Evolutionary conservation across 1,140 invertebrate species (phyloP).

Genomic region (Pristionchus pacificus): DNA sequence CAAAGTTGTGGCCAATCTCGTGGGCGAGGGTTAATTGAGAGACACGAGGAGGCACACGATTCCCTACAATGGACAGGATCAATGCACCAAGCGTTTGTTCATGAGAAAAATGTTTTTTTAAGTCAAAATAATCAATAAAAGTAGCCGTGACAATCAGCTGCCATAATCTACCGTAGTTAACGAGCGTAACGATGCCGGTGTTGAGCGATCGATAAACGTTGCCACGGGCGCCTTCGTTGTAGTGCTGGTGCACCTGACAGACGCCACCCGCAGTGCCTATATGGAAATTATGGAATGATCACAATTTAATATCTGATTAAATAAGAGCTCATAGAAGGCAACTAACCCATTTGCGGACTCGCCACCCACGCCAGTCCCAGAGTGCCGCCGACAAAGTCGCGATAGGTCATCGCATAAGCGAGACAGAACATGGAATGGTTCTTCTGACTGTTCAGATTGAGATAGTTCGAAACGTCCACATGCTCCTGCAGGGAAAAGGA

Average conservation of each 20-base stretch:
- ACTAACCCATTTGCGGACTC: constrained; percentile 65
- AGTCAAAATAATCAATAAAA: no score
- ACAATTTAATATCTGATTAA: neutral
- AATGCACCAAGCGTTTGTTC: no score
- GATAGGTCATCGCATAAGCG: constrained; percentile 96
- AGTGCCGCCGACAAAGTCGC: constrained; percentile 92
- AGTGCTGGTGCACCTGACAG: constrained; percentile 94
- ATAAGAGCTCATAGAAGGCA: neutral
- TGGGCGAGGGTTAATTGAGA: constrained; percentile 95
- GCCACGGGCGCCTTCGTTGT: constrained; percentile 86
- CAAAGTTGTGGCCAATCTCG: constrained; percentile 99
- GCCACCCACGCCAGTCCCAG: constrained; percentile 97
- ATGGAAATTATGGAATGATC: constrained; percentile 13
- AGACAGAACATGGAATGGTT: constrained; percentile 97
- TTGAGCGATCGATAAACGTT: constrained; percentile 91
- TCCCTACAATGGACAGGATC: constrained; percentile 58
- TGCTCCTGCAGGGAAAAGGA: constrained; percentile 69
- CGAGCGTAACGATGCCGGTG: constrained; percentile 97
- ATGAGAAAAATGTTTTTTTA: no score
- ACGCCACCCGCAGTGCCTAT: constrained; percentile 91
- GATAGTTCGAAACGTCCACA: constrained; percentile 97
- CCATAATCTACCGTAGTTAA: constrained; percentile 94
- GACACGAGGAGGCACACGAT: constrained; percentile 87
- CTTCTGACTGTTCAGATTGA: constrained; percentile 91
- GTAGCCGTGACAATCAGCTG: no score